These are phyloP conservation scores for Piprites chloris DNA, from an alignment of 2,113 vertebrate species.

Conservation along the genomic window DNA sequence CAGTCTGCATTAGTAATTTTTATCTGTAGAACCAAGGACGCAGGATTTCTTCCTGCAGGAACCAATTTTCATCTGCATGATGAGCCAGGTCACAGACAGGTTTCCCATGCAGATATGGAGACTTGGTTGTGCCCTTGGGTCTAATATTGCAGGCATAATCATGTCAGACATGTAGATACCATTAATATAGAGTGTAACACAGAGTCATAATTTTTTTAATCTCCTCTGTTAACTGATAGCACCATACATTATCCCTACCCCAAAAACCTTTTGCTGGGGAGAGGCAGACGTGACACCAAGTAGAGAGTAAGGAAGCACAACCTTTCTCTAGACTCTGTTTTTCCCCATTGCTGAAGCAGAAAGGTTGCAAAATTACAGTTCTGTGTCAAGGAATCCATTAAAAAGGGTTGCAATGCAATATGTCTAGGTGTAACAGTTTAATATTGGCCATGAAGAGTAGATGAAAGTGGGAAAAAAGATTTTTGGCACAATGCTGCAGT, in stretches of 20 bases:
- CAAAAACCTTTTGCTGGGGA: not conserved
- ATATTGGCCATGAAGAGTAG: not conserved
- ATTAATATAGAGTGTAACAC: not conserved
- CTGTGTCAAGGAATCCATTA: not conserved
- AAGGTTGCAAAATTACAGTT: not conserved
- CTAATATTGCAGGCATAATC: not conserved
- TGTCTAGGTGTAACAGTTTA: not conserved
- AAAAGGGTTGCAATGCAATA: not conserved
- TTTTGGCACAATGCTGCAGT: not conserved
- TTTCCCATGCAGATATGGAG: not conserved
- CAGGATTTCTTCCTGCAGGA: not conserved
- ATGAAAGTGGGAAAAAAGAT: not conserved
- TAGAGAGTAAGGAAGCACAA: not conserved
- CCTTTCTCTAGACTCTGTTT: not conserved
- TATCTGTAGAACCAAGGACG: not conserved
- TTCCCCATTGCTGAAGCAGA: not conserved
- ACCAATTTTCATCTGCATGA: not conserved
- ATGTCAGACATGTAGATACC: not conserved
- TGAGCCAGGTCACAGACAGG: not conserved
- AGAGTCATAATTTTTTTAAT: not conserved
- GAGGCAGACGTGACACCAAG: not conserved
- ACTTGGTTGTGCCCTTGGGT: not conserved
- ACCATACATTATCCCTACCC: not conserved
- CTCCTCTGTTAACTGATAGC: not conserved
- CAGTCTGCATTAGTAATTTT: not conserved